Base-by-base conservation (phyloP, 1,140 invertebrate species). In the Plodia interpunctella region DNA sequence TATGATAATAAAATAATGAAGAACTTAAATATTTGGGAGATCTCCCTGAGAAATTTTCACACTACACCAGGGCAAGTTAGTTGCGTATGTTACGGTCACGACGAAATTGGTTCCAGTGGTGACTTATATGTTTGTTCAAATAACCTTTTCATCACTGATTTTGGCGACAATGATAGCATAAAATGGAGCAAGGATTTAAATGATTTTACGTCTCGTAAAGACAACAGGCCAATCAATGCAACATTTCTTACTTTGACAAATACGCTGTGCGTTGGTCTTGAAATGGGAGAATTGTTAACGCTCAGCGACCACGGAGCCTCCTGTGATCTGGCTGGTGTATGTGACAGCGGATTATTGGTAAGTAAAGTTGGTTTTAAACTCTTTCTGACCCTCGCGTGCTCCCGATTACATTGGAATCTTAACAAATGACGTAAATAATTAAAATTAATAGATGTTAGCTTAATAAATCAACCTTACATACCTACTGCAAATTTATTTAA, bases 261-360 rank as follows among this genome's bases (percentile, higher is more conserved):
- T 61, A 68, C 72, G 10, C 21, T 89, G 28, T 84, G 77, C 55
- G 55, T 88, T 25, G 81, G 81, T 10, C 63, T 89, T 20, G 68
- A 64, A 49, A 86, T 79, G 71, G 89, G 87, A 18, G 84, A 88
- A 64, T 52, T 90, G 17, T 66, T 82, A 49, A 76, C 78, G 5
- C 66, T 90, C 17, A 64, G 63, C 51, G 74, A 81, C 55, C 56
- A 55, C 59, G 78, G 76, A 21, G 68, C 49, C 55, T 62, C 50
- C 53, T 82, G 70, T 54, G 79, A 87, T 55, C 57, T 83, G 57
- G 72, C 72, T 52, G 78, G 84, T 61, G 62, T 76, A 19, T 88
- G 75, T 68, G 74, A 80, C 59, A 73, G 70, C 69, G 84, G 84
- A 65, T 72, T 90, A 59, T 60, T 83, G 76, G 89, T 90, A 74